Evolutionary conservation across 1,140 invertebrate genomes (phyloP).

Genomic region (Solenopsis fugax): DNA sequence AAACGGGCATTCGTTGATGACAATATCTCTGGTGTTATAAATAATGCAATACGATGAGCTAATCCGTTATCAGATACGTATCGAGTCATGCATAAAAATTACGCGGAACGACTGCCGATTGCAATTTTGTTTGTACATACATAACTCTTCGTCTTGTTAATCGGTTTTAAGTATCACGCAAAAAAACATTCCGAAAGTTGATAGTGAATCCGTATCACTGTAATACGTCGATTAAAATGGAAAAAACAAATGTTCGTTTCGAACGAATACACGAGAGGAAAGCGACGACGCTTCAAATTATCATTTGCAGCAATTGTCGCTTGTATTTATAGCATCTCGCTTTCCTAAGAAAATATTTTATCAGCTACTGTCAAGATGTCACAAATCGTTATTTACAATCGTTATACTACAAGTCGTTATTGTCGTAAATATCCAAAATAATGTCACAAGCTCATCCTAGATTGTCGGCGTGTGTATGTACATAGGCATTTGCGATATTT

Average conservation of each 20-base stretch:
- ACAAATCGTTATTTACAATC: neutral
- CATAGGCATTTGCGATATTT: neutral
- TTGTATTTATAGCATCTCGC: neutral
- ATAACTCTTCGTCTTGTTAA: no score
- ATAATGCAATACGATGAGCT: neutral
- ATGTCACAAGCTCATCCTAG: neutral
- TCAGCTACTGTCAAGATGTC: neutral
- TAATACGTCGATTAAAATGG: neutral
- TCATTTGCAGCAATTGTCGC: neutral
- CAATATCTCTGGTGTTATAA: constrained; percentile 8
- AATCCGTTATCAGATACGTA: constrained; percentile 3
- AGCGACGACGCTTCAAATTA: no score
- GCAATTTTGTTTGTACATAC: neutral
- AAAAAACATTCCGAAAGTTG: constrained; percentile 22
- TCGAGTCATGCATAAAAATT: neutral
- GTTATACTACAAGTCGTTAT: no score
- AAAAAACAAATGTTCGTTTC: neutral
- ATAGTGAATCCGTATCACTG: neutral
- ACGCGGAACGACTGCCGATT: neutral
- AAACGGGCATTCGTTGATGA: neutral
- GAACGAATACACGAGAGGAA: no score
- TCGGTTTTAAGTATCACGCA: neutral
- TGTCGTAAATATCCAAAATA: neutral
- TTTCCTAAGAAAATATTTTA: constrained; percentile 9
- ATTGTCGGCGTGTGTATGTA: neutral